A percentile compares a stretch with the other conserved stretches of the same genome.
Conservation (phyloP, 2,113 vertebrate genomes). For the Psittacara wagleri region DNA sequence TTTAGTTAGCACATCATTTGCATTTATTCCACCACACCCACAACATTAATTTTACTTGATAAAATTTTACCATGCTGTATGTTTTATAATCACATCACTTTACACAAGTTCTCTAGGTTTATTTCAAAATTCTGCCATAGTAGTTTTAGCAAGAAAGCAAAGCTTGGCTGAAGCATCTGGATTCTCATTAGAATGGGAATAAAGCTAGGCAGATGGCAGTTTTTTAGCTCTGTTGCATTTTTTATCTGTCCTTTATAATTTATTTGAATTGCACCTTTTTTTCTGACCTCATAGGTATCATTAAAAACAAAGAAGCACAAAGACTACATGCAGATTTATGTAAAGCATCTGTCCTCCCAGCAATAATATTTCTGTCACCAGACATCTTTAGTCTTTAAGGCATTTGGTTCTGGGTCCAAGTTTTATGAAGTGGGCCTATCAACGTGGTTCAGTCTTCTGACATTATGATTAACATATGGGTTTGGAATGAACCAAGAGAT, state of each 20-base stretch:
- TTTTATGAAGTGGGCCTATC: background rate
- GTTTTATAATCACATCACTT: background rate
- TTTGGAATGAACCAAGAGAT: background rate
- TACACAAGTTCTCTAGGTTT: background rate
- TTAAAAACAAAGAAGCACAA: background rate
- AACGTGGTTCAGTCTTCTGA: background rate
- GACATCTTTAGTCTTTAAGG: background rate
- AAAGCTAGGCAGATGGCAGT: background rate
- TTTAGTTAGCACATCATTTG: background rate
- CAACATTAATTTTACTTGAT: background rate
- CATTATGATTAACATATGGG: background rate
- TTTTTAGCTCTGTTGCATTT: background rate
- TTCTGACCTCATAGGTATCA: background rate
- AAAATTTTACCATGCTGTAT: background rate
- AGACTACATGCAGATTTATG: background rate
- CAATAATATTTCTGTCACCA: conserved; percentile 4
- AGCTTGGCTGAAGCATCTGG: background rate
- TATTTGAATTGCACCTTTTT: background rate
- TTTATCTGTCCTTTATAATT: background rate
- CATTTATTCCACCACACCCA: background rate
- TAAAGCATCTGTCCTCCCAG: background rate
- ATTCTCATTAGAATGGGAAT: background rate
- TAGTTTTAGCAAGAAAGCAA: background rate
- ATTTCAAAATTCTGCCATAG: background rate
- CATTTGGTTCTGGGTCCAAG: background rate